Conservation (phyloP, 2,797 vertebrate species). For the Chanos chanos region DNA sequence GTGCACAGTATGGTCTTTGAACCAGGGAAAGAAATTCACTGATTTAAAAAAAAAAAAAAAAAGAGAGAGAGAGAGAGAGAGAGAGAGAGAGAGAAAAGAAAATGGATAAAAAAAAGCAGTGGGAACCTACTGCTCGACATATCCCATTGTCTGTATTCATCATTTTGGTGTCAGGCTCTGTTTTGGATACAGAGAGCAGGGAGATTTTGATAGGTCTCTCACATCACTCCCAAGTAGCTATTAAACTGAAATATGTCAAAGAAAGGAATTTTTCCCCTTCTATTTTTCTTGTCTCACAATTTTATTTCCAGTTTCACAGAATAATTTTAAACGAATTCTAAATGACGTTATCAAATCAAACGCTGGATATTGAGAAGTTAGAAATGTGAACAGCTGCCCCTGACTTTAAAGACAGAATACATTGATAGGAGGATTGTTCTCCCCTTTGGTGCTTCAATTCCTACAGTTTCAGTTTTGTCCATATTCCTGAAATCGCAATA, state of each 20-base stretch:
- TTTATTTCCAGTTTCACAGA: too few relatives aligned
- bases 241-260: neutral
- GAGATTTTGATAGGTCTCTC: slow-evolving; percentile 30
- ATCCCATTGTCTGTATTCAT: slow-evolving; percentile 46
- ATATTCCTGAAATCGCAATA: too few relatives aligned
- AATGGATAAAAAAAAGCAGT: slow-evolving; percentile 60
- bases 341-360: too few relatives aligned
- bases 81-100: slow-evolving; percentile 56
- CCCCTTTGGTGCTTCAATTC: too few relatives aligned
- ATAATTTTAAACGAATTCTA: too few relatives aligned
- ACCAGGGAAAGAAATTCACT: slow-evolving; percentile 71
- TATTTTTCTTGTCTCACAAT: too few relatives aligned
- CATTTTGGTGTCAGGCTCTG: slow-evolving; percentile 34
- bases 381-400: too few relatives aligned
- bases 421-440: too few relatives aligned
- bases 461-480: too few relatives aligned
- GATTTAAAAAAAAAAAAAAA: slow-evolving; percentile 67
- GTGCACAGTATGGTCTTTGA: slow-evolving; percentile 79
- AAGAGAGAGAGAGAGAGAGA: slow-evolving; percentile 66
- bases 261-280: too few relatives aligned
- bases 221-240: neutral
- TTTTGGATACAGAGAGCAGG: slow-evolving; percentile 27
- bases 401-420: too few relatives aligned
- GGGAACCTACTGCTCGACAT: slow-evolving; percentile 52
- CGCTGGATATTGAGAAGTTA: too few relatives aligned